Percentiles rank a stretch among this genome's conserved stretches.
Conservation (phyloP, 2,113 vertebrate species). For the Etheostoma cragini region DNA sequence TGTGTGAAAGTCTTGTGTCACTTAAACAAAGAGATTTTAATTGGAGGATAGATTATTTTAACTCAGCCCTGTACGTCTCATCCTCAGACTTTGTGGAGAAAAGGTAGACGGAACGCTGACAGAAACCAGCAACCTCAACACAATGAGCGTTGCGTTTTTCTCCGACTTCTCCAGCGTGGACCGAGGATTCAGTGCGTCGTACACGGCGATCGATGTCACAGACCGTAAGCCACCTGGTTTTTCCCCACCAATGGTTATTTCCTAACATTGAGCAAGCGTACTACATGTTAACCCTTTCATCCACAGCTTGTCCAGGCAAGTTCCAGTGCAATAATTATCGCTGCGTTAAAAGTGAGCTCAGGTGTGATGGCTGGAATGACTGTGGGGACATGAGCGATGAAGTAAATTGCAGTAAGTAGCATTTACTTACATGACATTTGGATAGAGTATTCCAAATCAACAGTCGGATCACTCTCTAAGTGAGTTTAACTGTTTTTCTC, state of each 20-base stretch:
- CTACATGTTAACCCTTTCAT: background rate
- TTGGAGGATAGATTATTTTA: too few relatives aligned
- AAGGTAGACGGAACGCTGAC: conserved; percentile 62
- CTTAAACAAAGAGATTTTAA: too few relatives aligned
- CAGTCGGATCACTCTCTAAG: background rate
- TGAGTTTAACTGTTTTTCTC: conserved; percentile 5
- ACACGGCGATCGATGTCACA: conserved; percentile 82
- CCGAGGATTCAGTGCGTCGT: conserved; percentile 88
- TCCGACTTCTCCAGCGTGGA: conserved; percentile 90
- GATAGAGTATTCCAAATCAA: too few relatives aligned
- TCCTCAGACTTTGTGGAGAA: conserved; percentile 88
- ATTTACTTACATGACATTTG: background rate
- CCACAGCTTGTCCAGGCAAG: conserved; percentile 88
- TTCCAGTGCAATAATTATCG: conserved; percentile 87
- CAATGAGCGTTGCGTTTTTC: conserved; percentile 84
- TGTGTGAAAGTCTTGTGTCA: too few relatives aligned
- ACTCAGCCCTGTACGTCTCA: background rate
- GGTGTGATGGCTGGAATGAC: conserved; percentile 95
- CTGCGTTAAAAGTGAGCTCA: conserved; percentile 82
- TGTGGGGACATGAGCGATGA: conserved; percentile 93
- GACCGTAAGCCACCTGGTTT: conserved; percentile 86
- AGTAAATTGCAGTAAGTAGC: conserved; percentile 86
- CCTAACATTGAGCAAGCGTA: background rate
- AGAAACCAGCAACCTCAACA: conserved; percentile 81
- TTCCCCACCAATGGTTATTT: background rate